A percentile compares a stretch with the other conserved stretches of the same genome.
Evolutionary conservation across 2,888 invertebrate species (phyloP).

Genomic region (Nomada ruficornis): DNA sequence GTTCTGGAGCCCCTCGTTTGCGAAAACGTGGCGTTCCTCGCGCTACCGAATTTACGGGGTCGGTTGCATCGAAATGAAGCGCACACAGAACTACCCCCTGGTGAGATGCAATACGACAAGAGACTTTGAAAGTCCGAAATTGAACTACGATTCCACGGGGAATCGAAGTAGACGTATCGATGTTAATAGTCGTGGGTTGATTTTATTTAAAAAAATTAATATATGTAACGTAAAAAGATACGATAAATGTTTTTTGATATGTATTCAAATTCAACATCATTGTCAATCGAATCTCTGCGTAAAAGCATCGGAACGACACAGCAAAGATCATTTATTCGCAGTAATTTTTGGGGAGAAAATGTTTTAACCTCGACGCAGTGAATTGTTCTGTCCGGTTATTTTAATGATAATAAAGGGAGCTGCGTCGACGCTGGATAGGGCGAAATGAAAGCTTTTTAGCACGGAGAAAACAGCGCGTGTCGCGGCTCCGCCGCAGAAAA

Average conservation of each 20-base stretch:
- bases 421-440: background rate
- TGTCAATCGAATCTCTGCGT: too few relatives aligned
- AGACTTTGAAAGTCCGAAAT: background rate
- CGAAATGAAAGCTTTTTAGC: conserved; percentile 35
- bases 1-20: conserved; percentile 7
- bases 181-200: background rate
- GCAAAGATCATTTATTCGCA: too few relatives aligned
- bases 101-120: background rate
- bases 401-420: too few relatives aligned
- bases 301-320: too few relatives aligned
- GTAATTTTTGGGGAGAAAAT: too few relatives aligned
- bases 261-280: too few relatives aligned
- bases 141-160: background rate
- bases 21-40: conserved; percentile 10
- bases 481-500: conserved; percentile 28
- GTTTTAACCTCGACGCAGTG: too few relatives aligned
- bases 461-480: conserved; percentile 5
- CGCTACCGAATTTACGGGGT: background rate
- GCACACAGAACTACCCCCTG: background rate
- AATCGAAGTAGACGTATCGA: background rate
- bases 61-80: conserved; percentile 16
- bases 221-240: too few relatives aligned
- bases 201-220: background rate
- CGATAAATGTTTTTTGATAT: too few relatives aligned
- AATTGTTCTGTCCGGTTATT: too few relatives aligned